Evolutionary conservation across 2,888 invertebrate genomes (phyloP), one percentile per base, ranked within the genome.

Genomic region (Pyralis farinalis): DNA sequence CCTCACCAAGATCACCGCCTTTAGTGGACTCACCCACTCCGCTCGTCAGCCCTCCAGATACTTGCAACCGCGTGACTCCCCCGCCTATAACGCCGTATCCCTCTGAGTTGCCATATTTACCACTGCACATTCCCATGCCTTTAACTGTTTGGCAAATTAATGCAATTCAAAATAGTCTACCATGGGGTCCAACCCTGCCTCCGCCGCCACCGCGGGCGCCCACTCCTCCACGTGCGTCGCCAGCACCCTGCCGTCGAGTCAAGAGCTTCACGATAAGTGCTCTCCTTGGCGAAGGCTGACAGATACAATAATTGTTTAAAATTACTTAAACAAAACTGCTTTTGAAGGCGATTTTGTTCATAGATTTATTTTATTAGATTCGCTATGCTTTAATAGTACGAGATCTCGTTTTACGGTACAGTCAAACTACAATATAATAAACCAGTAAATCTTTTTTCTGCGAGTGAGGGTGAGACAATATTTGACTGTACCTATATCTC

Each of bases 241-340:
- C 82, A 6, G 74, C 74, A 1, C 84, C 80, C n/a, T 83, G 82
- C 57, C 69, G 86, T 47, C 68, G 83, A 21, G 47, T 87, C 33
- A 84, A 89, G 51, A 84, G 85, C 46, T 90, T 90, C 56, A 89
- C 88, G 3, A 90, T 90, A 53, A 85, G 89, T 50, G 88, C 90
- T 1, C 59, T 90, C 0, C 74, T 90, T 12, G 89, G 89, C 5
- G 88, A 89, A 71, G 87, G 88, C 46, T 90, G 81, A 77, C 20
- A 30, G 16, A 16, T n/a, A n/a, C n/a, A n/a, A n/a, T n/a, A n/a
- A n/a, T n/a, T n/a, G n/a, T n/a, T n/a, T n/a, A n/a, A n/a, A n/a
- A n/a, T n/a, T n/a, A n/a, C n/a, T n/a, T n/a, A n/a, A n/a, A n/a
- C n/a, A n/a, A n/a, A n/a, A n/a, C n/a, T n/a, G n/a, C n/a, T n/a